Base-by-base conservation (phyloP, 2,113 vertebrate species). In the Perca flavescens region DNA sequence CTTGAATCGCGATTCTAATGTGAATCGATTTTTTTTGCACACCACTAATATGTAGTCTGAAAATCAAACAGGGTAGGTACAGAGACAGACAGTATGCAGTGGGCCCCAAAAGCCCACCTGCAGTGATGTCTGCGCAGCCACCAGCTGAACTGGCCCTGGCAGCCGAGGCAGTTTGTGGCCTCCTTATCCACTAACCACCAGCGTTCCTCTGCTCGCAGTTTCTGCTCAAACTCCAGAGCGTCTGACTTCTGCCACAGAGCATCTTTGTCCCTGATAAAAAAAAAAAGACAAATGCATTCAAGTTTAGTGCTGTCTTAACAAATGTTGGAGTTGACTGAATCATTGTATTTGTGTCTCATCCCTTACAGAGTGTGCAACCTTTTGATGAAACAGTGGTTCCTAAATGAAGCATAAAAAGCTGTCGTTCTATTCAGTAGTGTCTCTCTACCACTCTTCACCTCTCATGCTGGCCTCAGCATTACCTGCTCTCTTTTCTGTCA, bases 181-280 rank as follows among this genome's bases (percentile, higher is more conserved):
- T 98, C 97, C 1, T 92, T 91, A 88, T 98, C 97, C 69, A 96
- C 95, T 4, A 97, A 91, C 95, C 95, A 96, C 95, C 95, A 96
- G 60, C 91, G 93, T 67, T 99, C 97, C 93, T 97, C 97, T 0
- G 96, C 95, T 60, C 95, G 96, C 61, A 97, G 94, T 90, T 97
- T 99, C 95, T 99, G 98, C 88, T 98, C 97, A 91, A 98, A 99
- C 91, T 99, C 98, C 87, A 99, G 92, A 69, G 97, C 97, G 25
- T 99, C 98, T 0, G 97, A 97, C 88, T 99, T 99, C 90, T 99
- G 97, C 98, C 98, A 99, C 71, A 99, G 94, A 57, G 96, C 96
- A 87, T 99, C 98, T 90, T 99, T 99, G 91, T 99, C 98, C 93
- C 98, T 99, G 91, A 50, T 19, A 15, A 87, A 58, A 88, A 84